Evolutionary conservation across 2,797 vertebrate genomes (phyloP).

Genomic region (Coregonus ussuriensis): DNA sequence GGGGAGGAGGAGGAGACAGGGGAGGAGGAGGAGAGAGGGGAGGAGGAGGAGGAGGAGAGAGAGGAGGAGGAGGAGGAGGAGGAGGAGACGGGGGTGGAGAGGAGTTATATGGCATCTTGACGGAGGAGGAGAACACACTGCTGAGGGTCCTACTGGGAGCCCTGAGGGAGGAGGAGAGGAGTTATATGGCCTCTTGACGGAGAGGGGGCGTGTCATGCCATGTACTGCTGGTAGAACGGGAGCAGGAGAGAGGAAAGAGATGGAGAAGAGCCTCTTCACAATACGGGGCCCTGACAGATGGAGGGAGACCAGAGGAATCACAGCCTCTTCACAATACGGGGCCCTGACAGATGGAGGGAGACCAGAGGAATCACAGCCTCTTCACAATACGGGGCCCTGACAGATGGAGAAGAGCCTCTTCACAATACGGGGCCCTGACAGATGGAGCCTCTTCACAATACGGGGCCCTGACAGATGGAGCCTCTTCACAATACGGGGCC

Average conservation of each 20-base stretch:
- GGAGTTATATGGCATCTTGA: conserved; percentile 42
- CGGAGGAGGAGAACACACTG: conserved; percentile 64
- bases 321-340: too few relatives aligned
- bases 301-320: too few relatives aligned
- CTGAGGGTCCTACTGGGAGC: conserved; percentile 79
- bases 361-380: too few relatives aligned
- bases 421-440: too few relatives aligned
- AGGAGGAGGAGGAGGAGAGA: conserved; percentile 58
- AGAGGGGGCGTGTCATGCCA: not conserved
- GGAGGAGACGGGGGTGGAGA: conserved; percentile 20
- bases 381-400: too few relatives aligned
- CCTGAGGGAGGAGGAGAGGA: conserved; percentile 55
- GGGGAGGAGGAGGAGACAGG: conserved; percentile 21
- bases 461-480: too few relatives aligned
- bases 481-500: too few relatives aligned
- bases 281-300: too few relatives aligned
- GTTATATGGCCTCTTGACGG: not conserved
- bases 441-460: too few relatives aligned
- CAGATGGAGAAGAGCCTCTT: too few relatives aligned
- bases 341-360: too few relatives aligned
- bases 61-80: conserved; percentile 33
- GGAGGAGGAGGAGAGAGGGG: conserved; percentile 22
- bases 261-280: too few relatives aligned
- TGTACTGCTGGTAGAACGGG: not conserved
- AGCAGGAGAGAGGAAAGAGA: not conserved